A percentile compares a stretch with the other conserved stretches of the same genome.
Evolutionary conservation across 2,797 vertebrate genomes (phyloP).

Genomic region (Leucoraja ocellata): DNA sequence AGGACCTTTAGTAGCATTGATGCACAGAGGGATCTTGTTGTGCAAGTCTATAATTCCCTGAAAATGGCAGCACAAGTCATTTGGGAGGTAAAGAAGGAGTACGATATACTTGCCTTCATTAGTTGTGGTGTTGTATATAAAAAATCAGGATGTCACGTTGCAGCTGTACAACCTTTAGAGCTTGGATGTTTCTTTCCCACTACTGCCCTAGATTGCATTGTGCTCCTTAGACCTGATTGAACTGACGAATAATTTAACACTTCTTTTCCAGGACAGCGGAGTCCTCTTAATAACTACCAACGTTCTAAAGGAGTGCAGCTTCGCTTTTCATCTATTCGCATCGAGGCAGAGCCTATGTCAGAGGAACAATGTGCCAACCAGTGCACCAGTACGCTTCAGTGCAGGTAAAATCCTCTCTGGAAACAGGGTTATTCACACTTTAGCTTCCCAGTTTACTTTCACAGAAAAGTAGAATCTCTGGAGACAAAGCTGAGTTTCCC

Average conservation of each 20-base stretch:
- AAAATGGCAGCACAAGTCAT: too few relatives aligned
- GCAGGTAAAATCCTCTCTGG: conserved; percentile 61
- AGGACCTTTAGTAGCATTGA: too few relatives aligned
- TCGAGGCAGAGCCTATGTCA: conserved; percentile 50
- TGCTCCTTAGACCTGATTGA: too few relatives aligned
- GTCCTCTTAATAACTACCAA: conserved; percentile 84
- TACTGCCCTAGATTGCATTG: neutral
- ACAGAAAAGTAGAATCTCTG: neutral
- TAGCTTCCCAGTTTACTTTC: neutral
- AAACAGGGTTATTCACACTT: neutral
- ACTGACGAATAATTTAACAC: neutral
- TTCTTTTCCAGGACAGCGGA: conserved; percentile 62
- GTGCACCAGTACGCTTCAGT: conserved; percentile 63
- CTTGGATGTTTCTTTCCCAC: neutral
- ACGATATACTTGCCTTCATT: too few relatives aligned
- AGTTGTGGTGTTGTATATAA: too few relatives aligned
- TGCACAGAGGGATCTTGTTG: too few relatives aligned
- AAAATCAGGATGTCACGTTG: too few relatives aligned
- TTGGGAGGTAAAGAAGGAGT: too few relatives aligned
- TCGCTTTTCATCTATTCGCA: conserved; percentile 55
- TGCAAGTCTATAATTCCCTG: too few relatives aligned
- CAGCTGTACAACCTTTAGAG: neutral
- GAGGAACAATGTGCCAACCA: conserved; percentile 71
- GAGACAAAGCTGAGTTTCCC: neutral
- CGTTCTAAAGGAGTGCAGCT: conserved; percentile 75